These are phyloP conservation scores for Agonopterix heracliana DNA, from an alignment of 2,888 invertebrate genomes.

Conservation along the genomic window DNA sequence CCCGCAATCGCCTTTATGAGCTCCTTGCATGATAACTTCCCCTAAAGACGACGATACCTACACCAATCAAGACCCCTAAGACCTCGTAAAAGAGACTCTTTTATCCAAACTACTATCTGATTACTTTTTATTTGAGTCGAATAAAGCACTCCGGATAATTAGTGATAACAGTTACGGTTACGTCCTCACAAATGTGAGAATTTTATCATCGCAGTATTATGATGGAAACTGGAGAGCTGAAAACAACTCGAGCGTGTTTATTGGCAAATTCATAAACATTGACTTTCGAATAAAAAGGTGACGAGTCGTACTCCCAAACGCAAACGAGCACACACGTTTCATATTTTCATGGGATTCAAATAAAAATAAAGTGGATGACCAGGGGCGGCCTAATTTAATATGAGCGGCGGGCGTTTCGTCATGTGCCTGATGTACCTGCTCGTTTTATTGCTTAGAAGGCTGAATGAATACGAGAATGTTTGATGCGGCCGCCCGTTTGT, in stretches of 20 bases:
- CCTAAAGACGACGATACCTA: slow-evolving; percentile 47
- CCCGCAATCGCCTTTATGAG: slow-evolving; percentile 50
- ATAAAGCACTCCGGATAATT: slow-evolving; percentile 56
- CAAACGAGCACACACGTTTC: slow-evolving; percentile 59
- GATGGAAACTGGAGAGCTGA: slow-evolving; percentile 52
- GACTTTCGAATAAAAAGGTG: slow-evolving; percentile 61
- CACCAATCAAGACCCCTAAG: slow-evolving; percentile 45
- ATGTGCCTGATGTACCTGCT: slow-evolving; percentile 58
- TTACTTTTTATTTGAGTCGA: slow-evolving; percentile 54
- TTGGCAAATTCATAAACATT: slow-evolving; percentile 73
- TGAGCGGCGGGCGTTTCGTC: slow-evolving; percentile 62
- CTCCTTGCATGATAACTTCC: slow-evolving; percentile 56
- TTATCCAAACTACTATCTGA: slow-evolving; percentile 59
- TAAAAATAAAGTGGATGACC: slow-evolving; percentile 72
- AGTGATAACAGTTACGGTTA: slow-evolving; percentile 40
- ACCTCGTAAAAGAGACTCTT: slow-evolving; percentile 53
- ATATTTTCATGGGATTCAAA: slow-evolving; percentile 73
- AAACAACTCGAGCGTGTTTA: slow-evolving; percentile 51
- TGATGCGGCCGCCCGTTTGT: slow-evolving; percentile 53
- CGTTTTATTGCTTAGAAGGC: slow-evolving; percentile 64
- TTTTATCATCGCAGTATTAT: slow-evolving; percentile 34
- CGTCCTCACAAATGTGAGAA: slow-evolving; percentile 23
- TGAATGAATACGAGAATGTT: slow-evolving; percentile 61
- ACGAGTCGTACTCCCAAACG: slow-evolving; percentile 49
- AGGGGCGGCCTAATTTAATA: slow-evolving; percentile 70